Conservation (phyloP, 2,113 vertebrate genomes). For the Saiga tatarica region DNA sequence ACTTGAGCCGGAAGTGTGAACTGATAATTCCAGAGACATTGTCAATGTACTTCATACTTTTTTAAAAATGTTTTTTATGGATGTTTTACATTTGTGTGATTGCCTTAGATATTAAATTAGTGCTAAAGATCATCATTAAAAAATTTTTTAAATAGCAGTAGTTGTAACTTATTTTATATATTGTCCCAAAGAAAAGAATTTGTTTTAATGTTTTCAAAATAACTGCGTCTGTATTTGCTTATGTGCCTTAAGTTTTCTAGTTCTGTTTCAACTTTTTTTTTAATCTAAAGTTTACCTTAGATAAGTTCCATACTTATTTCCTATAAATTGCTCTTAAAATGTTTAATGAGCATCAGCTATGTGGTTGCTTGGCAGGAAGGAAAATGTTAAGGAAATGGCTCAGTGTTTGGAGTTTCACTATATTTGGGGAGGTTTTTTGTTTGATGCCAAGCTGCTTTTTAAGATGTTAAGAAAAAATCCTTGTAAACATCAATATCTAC, state of each 20-base stretch:
- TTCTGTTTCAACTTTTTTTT: constrained; percentile 6
- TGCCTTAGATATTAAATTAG: constrained; percentile 62
- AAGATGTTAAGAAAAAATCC: constrained; percentile 40
- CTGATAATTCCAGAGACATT: constrained; percentile 46
- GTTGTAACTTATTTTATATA: constrained; percentile 72
- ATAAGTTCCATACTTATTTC: constrained; percentile 18
- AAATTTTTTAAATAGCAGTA: constrained; percentile 54
- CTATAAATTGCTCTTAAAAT: not conserved
- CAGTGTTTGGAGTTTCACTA: constrained; percentile 35
- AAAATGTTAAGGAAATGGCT: constrained; percentile 31
- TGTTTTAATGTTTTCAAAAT: constrained; percentile 63
- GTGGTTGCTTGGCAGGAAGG: constrained; percentile 26
- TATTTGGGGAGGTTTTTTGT: not conserved
- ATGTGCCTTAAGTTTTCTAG: constrained; percentile 59
- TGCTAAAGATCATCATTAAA: constrained; percentile 55
- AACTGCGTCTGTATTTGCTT: constrained; percentile 69
- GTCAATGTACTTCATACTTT: constrained; percentile 47
- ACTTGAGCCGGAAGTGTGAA: constrained; percentile 56
- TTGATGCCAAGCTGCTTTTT: constrained; percentile 68
- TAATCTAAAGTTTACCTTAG: constrained; percentile 14
- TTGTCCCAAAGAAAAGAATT: constrained; percentile 79
- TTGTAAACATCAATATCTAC: constrained; percentile 16
- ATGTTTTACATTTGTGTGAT: constrained; percentile 62
- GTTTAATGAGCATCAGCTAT: not conserved
- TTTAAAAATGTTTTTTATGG: constrained; percentile 47